A percentile compares a stretch with the other conserved stretches of the same genome.
Conservation (phyloP, 2,797 vertebrate genomes). For the Pagetopsis macropterus region DNA sequence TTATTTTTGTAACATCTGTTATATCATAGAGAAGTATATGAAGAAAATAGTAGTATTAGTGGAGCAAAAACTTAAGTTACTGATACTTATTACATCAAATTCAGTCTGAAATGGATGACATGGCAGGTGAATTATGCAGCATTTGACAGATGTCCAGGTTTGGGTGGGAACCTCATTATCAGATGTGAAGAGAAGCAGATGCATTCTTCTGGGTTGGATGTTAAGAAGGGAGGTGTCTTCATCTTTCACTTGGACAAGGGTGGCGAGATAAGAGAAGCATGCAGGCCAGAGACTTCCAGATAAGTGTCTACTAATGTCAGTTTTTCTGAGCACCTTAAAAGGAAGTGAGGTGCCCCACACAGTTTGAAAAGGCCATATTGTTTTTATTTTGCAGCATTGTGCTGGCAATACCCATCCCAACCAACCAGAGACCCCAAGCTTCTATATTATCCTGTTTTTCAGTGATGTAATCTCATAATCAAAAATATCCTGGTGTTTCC, state of each 20-base stretch:
- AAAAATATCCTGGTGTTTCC: constrained; percentile 9
- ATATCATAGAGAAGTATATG: neutral
- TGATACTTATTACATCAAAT: neutral
- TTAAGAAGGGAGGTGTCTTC: constrained; percentile 41
- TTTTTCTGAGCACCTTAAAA: constrained; percentile 17
- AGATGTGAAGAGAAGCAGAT: constrained; percentile 42
- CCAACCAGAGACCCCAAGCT: neutral
- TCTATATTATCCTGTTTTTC: constrained; percentile 5
- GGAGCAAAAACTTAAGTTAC: neutral
- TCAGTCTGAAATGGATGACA: constrained; percentile 1
- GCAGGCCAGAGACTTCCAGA: neutral
- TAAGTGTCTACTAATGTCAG: neutral
- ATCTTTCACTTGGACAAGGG: constrained; percentile 29
- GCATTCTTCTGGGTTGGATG: constrained; percentile 14
- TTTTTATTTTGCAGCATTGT: neutral
- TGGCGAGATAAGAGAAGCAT: constrained; percentile 63
- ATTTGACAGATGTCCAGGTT: neutral
- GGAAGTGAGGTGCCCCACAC: neutral
- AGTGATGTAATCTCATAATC: neutral
- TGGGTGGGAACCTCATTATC: constrained; percentile 27
- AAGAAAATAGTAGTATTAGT: neutral
- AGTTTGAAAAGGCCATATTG: constrained; percentile 16
- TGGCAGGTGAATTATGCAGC: constrained; percentile 32
- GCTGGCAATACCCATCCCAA: neutral
- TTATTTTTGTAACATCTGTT: too few species aligned